These are phyloP conservation scores for Apocrypta bakeri DNA, from an alignment of 1,140 invertebrate genomes.

Conservation along the genomic window DNA sequence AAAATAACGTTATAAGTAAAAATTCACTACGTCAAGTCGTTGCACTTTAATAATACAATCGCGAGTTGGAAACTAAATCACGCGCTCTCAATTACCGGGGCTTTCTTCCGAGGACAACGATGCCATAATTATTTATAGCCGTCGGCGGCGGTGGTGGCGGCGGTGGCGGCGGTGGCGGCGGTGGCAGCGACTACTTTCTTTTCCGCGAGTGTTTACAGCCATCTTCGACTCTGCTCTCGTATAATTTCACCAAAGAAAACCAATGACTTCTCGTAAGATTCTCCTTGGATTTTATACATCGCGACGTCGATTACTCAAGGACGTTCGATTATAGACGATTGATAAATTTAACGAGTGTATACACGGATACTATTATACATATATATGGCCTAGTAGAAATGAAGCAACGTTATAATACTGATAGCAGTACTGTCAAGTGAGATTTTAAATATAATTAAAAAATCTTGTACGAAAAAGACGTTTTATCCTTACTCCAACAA, in stretches of 20 bases:
- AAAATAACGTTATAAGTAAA: not conserved
- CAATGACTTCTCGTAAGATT: too few relatives aligned
- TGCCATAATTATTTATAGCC: constrained; percentile 39
- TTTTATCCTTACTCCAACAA: too few relatives aligned
- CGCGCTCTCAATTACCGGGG: constrained; percentile 15
- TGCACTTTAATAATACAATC: constrained; percentile 2
- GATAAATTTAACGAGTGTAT: too few relatives aligned
- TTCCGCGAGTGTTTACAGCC: not conserved
- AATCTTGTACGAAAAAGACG: too few relatives aligned
- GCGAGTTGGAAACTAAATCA: not conserved
- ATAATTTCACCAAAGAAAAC: constrained; percentile 26
- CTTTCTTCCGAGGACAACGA: not conserved
- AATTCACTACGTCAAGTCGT: not conserved
- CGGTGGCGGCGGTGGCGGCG: not conserved
- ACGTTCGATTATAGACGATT: too few relatives aligned
- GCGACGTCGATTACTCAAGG: too few relatives aligned
- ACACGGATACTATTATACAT: too few relatives aligned
- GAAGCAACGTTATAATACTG: too few relatives aligned
- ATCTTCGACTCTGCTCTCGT: not conserved
- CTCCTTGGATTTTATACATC: too few relatives aligned
- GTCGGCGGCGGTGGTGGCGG: not conserved
- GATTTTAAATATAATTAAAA: too few relatives aligned
- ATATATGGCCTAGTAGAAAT: too few relatives aligned
- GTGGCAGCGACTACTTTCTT: constrained; percentile 18
- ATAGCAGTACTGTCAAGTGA: too few relatives aligned